phyloP scores from a whole-genome alignment of 1,140 invertebrate genomes.

The Caenorhabditis remanei region DNA sequence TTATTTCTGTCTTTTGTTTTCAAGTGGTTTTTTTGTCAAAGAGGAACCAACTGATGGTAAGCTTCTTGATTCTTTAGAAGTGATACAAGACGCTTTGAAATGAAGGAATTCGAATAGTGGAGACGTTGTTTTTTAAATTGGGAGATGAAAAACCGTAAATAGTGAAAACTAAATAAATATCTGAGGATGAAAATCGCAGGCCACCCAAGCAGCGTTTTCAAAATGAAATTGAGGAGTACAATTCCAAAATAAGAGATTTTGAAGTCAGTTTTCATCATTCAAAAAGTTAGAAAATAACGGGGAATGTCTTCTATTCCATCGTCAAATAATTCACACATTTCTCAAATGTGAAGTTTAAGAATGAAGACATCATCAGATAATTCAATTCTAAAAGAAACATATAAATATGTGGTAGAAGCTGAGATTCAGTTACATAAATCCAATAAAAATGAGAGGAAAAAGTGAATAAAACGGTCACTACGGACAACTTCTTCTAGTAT shows the following conservation, averaged over 20 bases:
- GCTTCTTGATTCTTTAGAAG: slow-evolving; percentile 14
- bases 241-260: too few relatives aligned
- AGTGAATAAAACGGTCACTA: background rate
- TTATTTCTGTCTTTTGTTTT: background rate
- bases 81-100: background rate
- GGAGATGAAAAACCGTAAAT: background rate
- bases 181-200: too few relatives aligned
- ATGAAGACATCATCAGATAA: too few relatives aligned
- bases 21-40: background rate
- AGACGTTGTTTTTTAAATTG: background rate
- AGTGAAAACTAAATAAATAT: too few relatives aligned
- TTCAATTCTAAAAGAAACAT: background rate
- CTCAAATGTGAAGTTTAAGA: too few relatives aligned
- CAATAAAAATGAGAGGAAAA: background rate
- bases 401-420: background rate
- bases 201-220: background rate
- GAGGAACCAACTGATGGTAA: background rate
- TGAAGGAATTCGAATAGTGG: background rate
- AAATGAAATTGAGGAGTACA: background rate
- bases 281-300: too few relatives aligned
- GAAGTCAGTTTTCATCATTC: too few relatives aligned
- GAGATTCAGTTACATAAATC: background rate
- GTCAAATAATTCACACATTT: too few relatives aligned
- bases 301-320: too few relatives aligned
- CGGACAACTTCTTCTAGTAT: background rate